A percentile compares a stretch with the other conserved stretches of the same genome.
These are phyloP conservation scores for Anhinga rufa DNA, from an alignment of 2,113 vertebrate species.

Conservation along the genomic window DNA sequence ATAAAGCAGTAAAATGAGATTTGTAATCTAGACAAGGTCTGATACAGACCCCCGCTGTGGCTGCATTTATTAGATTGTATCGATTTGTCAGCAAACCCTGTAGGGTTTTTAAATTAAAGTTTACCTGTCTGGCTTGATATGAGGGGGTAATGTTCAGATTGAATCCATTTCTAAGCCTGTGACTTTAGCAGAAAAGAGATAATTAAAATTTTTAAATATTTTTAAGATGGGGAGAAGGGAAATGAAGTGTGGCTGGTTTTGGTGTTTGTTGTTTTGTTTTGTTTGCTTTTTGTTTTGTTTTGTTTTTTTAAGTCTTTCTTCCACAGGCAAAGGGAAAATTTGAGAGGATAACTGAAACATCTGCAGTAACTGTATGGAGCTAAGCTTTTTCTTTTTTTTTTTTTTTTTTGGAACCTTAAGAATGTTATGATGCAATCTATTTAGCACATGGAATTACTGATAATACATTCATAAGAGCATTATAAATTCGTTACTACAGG, in stretches of 20 bases:
- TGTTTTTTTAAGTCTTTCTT: not conserved
- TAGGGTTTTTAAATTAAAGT: not conserved
- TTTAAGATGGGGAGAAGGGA: not conserved
- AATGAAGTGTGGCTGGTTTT: not conserved
- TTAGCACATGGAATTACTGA: not conserved
- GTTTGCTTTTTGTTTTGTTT: not conserved
- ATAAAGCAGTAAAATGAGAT: not conserved
- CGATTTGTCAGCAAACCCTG: not conserved
- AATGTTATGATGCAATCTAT: not conserved
- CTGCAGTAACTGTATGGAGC: not conserved
- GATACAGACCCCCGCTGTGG: not conserved
- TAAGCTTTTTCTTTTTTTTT: not conserved
- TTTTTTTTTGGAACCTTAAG: not conserved
- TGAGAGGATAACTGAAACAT: not conserved
- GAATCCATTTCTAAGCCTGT: not conserved
- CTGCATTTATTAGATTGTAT: not conserved
- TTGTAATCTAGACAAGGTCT: not conserved
- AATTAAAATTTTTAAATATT: not conserved
- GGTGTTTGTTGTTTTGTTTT: too few relatives aligned
- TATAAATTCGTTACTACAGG: not conserved
- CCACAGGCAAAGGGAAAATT: not conserved
- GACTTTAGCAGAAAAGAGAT: not conserved
- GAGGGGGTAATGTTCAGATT: not conserved
- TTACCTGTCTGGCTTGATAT: not conserved
- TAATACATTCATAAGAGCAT: not conserved